Conservation (phyloP, 2,797 vertebrate species). For the Spinus pinus region DNA sequence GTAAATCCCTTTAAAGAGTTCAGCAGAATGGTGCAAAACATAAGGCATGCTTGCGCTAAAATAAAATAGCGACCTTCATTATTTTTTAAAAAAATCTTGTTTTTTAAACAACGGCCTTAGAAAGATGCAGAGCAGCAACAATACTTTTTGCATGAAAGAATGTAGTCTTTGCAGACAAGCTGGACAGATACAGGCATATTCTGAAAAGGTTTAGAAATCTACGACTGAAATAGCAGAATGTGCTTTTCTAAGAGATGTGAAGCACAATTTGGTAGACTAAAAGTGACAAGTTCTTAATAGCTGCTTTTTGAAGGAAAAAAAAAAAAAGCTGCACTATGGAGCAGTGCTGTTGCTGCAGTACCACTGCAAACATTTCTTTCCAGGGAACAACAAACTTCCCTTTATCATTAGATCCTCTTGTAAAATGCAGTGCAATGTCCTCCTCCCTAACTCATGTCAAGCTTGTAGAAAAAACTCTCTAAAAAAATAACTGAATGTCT, state of each 20-base stretch:
- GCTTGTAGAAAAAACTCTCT: neutral
- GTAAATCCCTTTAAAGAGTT: neutral
- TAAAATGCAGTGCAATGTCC: neutral
- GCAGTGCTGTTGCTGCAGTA: neutral
- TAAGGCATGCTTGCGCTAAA: neutral
- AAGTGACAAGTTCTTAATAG: neutral
- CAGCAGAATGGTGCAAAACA: neutral
- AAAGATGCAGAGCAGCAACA: neutral
- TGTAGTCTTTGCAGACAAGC: neutral
- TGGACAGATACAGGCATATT: neutral
- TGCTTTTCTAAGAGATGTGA: accelerated
- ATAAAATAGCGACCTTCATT: neutral
- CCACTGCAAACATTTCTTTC: neutral
- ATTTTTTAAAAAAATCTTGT: neutral
- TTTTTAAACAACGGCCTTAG: neutral
- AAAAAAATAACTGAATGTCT: neutral
- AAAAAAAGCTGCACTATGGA: neutral
- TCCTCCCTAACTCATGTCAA: neutral
- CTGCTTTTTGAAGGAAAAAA: neutral
- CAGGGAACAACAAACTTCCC: neutral
- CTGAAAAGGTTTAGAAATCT: neutral
- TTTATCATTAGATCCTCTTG: neutral
- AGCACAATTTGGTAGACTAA: neutral
- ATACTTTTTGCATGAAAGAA: neutral
- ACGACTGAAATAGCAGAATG: neutral